These are phyloP conservation scores for Ceyx margarethae DNA, from an alignment of 2,113 vertebrate species.

Conservation along the genomic window DNA sequence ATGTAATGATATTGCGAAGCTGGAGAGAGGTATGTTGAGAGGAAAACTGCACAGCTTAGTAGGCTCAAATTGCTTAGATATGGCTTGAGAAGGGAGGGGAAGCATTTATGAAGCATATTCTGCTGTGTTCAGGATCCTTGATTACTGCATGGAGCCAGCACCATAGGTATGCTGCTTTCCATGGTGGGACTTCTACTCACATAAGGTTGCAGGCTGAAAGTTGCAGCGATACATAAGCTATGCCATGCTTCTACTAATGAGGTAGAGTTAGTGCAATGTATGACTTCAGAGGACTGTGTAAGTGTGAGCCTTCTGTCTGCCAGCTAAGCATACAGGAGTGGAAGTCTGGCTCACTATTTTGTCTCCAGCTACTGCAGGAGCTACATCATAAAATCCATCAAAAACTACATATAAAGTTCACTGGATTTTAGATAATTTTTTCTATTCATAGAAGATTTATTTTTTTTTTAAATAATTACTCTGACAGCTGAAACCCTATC, in stretches of 20 bases:
- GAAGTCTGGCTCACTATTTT: not conserved
- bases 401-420: not conserved
- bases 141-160: rapidly evolving
- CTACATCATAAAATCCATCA: not conserved
- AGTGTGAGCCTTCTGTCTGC: not conserved
- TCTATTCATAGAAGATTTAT: not conserved
- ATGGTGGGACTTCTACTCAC: not conserved
- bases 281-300: not conserved
- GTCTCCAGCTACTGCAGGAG: not conserved
- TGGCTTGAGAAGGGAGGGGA: not conserved
- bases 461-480: not conserved
- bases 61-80: not conserved
- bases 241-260: not conserved
- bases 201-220: not conserved
- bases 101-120: not conserved
- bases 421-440: not conserved
- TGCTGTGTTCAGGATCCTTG: not conserved
- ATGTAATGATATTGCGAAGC: conserved; percentile 89
- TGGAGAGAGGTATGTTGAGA: conserved; percentile 90
- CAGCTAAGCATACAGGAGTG: not conserved
- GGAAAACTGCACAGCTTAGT: not conserved
- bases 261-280: not conserved
- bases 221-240: not conserved
- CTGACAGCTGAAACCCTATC: not conserved
- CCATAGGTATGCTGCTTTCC: not conserved